Percentiles rank a stretch among this genome's conserved stretches.
Conservation (phyloP, 2,888 invertebrate genomes). For the Eupithecia abbreviata region DNA sequence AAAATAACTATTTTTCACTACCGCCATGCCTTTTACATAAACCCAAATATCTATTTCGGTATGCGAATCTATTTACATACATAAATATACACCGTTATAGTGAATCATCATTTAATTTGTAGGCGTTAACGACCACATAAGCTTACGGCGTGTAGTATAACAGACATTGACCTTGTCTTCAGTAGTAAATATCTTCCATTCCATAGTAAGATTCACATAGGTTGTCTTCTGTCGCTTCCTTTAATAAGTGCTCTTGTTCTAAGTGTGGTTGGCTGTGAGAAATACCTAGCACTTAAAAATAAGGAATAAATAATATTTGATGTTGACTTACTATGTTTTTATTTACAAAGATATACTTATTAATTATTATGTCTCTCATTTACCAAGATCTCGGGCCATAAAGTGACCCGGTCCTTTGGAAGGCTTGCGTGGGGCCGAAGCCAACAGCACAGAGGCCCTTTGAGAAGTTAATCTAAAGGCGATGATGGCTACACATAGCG, state of each 20-base stretch:
- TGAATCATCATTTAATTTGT: slow-evolving; percentile 38
- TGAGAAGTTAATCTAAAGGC: no score
- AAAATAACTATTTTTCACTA: background rate
- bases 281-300: no score
- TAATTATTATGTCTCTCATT: no score
- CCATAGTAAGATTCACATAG: background rate
- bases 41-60: slow-evolving; percentile 23
- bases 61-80: slow-evolving; percentile 39
- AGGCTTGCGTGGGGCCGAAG: no score
- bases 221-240: background rate
- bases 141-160: slow-evolving; percentile 51
- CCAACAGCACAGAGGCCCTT: no score
- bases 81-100: slow-evolving; percentile 42
- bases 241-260: background rate
- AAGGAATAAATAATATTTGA: no score
- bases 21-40: slow-evolving; percentile 12
- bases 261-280: no score
- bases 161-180: slow-evolving; percentile 76
- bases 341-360: no score
- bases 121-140: slow-evolving; percentile 51
- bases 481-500: no score
- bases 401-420: no score
- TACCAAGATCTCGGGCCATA: no score
- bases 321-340: no score
- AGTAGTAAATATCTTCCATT: slow-evolving; percentile 5